Conservation (phyloP, 1,140 invertebrate genomes). For the Dermatophagoides farinae region DNA sequence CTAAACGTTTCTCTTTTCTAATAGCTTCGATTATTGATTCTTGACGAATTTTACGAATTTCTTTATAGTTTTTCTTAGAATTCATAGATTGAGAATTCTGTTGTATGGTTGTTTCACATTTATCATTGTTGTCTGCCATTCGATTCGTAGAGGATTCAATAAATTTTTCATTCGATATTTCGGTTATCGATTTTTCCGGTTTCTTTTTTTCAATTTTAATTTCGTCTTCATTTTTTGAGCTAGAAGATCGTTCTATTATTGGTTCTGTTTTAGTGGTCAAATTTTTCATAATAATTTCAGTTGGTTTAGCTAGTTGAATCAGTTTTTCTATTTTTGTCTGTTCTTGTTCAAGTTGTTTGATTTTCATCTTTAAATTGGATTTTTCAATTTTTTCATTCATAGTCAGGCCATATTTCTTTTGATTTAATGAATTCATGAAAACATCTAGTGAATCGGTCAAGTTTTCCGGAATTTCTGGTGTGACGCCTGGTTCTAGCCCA, state of each 20-base stretch:
- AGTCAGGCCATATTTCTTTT: background rate
- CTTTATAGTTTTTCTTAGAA: background rate
- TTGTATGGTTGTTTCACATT: too few relatives aligned
- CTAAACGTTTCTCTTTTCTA: background rate
- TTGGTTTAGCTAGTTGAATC: constrained; percentile 13
- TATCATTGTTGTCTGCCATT: too few relatives aligned
- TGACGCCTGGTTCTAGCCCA: background rate
- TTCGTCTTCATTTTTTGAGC: background rate
- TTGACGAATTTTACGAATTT: background rate
- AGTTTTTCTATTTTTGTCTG: constrained; percentile 12
- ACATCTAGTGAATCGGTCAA: constrained; percentile 8
- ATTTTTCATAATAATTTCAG: background rate
- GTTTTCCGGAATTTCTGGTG: background rate
- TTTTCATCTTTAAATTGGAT: constrained; percentile 11
- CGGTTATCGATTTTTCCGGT: too few relatives aligned
- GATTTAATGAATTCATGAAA: constrained; percentile 7
- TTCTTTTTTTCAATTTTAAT: too few relatives aligned
- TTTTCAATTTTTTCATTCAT: constrained; percentile 16
- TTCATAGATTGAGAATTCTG: too few relatives aligned
- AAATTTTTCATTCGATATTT: too few relatives aligned
- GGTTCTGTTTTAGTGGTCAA: background rate
- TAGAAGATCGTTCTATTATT: background rate
- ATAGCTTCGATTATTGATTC: background rate
- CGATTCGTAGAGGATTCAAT: too few relatives aligned
- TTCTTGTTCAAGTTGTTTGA: constrained; percentile 10